A percentile compares a stretch with the other conserved stretches of the same genome.
These are phyloP conservation scores for Neodiprion fabricii DNA, from an alignment of 1,140 invertebrate species.

Conservation along the genomic window DNA sequence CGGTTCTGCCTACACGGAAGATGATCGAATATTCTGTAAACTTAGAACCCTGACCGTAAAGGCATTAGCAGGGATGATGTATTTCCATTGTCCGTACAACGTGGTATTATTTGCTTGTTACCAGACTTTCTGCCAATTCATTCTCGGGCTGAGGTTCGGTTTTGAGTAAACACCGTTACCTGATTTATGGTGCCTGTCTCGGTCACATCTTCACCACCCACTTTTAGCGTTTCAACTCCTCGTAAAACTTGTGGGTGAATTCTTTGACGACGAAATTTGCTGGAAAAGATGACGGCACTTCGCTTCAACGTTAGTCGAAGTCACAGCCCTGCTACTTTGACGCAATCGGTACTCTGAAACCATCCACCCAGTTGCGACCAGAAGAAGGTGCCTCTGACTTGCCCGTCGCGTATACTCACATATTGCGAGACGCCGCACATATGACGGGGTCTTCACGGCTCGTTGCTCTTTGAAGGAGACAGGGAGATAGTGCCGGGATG, in stretches of 20 bases:
- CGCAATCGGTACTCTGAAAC: background rate
- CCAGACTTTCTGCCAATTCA: background rate
- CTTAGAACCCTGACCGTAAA: conserved; percentile 29
- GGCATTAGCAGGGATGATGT: conserved; percentile 39
- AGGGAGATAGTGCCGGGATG: conserved; percentile 21
- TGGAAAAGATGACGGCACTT: conserved; percentile 11
- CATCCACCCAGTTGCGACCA: background rate
- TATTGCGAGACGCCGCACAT: conserved; percentile 42
- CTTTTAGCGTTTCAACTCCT: background rate
- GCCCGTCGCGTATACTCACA: background rate
- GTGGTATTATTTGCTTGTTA: conserved; percentile 43
- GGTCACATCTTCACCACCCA: conserved; percentile 15
- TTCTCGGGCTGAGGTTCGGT: background rate
- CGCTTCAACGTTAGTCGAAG: background rate
- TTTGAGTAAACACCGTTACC: conserved; percentile 20
- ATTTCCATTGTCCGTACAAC: conserved; percentile 36
- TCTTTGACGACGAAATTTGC: background rate
- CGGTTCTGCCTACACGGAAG: conserved; percentile 12
- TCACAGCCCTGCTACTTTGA: background rate
- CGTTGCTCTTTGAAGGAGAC: conserved; percentile 40
- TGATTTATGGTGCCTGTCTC: conserved; percentile 37
- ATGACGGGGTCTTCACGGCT: conserved; percentile 50
- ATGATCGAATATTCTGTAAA: conserved; percentile 24
- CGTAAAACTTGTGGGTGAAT: background rate
- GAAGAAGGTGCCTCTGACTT: conserved; percentile 2